Conservation (phyloP, 2,113 vertebrate species). For the Paracanthobrama guichenoti region DNA sequence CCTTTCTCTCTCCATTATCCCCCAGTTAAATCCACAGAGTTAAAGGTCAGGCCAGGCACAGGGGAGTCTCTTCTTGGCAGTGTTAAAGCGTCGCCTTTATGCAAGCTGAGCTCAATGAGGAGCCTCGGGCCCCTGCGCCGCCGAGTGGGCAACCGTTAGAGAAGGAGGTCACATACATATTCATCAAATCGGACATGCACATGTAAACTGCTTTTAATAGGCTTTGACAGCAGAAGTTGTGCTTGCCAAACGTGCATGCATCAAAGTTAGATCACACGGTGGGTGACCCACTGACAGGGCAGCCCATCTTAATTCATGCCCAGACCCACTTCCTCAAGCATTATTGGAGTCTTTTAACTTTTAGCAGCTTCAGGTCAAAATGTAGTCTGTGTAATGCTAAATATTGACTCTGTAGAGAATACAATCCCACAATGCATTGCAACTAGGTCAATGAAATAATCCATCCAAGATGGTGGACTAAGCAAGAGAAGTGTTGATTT, state of each 20-base stretch:
- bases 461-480: neutral
- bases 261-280: constrained; percentile 35
- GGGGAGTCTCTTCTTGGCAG: constrained; percentile 47
- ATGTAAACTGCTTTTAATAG: constrained; percentile 97
- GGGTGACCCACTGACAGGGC: constrained; percentile 35
- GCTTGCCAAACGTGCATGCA: constrained; percentile 48
- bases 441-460: neutral
- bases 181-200: constrained; percentile 96
- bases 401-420: neutral
- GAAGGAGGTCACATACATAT: constrained; percentile 99
- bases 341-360: neutral
- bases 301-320: constrained; percentile 27
- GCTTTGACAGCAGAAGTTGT: constrained; percentile 89
- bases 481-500: neutral
- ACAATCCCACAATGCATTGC: neutral
- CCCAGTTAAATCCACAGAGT: constrained; percentile 71
- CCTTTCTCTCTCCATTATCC: constrained; percentile 64
- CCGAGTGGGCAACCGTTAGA: constrained; percentile 85
- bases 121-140: constrained; percentile 79
- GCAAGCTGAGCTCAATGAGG: constrained; percentile 92
- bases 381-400: neutral
- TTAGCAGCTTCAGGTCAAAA: neutral
- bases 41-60: constrained; percentile 72
- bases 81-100: constrained; percentile 76
- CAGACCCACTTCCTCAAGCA: neutral